Base-by-base conservation (phyloP, 2,888 invertebrate genomes). In the Archips xylosteana region DNA sequence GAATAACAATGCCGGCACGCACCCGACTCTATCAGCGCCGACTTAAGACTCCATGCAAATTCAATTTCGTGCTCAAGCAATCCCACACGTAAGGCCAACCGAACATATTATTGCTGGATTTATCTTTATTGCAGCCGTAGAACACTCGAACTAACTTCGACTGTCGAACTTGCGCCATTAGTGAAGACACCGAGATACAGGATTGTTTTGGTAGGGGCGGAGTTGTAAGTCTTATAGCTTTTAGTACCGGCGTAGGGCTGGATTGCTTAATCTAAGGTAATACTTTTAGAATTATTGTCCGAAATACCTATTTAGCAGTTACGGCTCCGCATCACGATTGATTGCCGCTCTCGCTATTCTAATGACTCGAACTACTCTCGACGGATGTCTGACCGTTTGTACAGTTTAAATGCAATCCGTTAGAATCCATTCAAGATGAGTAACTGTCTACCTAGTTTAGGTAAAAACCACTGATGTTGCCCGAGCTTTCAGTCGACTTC, bases 221-320 rank as follows among this genome's bases (percentile, higher is more conserved):
- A 93, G 91, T 92, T 92, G 92, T 93, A 92, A 94, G 93, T 94
- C 94, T 94, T 94, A 94, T 93, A 92, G 92, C 93, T 92, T 92
- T 93, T 89, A 88, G 91, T 92, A 89, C 86, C 85, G 82, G 82
- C 85, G 82, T 85, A 90, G 89, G 90, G 89, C 87, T 87, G 87
- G 87, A 91, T 92, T 89, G 91, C 88, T 92, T 94, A 93, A 94
- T 93, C 92, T 91, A 87, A 89, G 88, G 87, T 90, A 87, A 83
- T 80, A 85, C 85, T 85, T 84, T 87, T 84, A 82, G 83, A 85
- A 79, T 81, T 82, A 80, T 80, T 79, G 81, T 80, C 80, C 73
- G 77, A 76, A 78, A 78, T 81, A 83, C 79, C 73, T 76, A 74
- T 59, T 54, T 23, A 13, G 65, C 65, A 54, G 51, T 10, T 42